These are phyloP conservation scores for Pristionchus exspectatus DNA, from an alignment of 2,888 invertebrate species.

Conservation along the genomic window DNA sequence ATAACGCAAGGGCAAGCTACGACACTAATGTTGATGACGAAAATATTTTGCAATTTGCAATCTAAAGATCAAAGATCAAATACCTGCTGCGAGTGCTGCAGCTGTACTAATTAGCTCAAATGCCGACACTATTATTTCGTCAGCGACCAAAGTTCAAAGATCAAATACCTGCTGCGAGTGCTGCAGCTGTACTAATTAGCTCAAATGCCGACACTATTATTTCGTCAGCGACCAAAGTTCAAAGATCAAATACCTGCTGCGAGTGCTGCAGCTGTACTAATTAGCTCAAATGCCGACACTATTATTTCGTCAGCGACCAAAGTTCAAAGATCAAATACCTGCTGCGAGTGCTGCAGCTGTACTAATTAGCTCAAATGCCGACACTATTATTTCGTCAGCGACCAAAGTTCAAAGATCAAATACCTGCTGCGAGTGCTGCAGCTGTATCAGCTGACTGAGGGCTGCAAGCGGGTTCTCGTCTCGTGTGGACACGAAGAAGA, in stretches of 20 bases:
- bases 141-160: not conserved
- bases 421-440: conserved; percentile 87
- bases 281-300: no score
- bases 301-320: not conserved
- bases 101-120: no score
- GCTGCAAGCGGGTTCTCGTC: conserved; percentile 86
- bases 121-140: no score
- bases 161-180: conserved; percentile 85
- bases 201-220: no score
- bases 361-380: conserved; percentile 88
- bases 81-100: conserved; percentile 87
- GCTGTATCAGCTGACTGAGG: conserved; percentile 87
- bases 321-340: no score
- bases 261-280: conserved; percentile 83
- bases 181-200: no score
- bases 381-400: no score
- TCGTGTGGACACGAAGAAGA: conserved; percentile 83
- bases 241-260: no score
- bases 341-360: conserved; percentile 80
- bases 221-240: no score
- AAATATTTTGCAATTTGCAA: no score
- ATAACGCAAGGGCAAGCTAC: no score
- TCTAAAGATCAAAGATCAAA: conserved; percentile 47
- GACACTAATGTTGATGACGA: no score
- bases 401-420: not conserved